A percentile compares a stretch with the other conserved stretches of the same genome.
Conservation (phyloP, 2,888 invertebrate genomes). For the Aproaerema taeniolella region DNA sequence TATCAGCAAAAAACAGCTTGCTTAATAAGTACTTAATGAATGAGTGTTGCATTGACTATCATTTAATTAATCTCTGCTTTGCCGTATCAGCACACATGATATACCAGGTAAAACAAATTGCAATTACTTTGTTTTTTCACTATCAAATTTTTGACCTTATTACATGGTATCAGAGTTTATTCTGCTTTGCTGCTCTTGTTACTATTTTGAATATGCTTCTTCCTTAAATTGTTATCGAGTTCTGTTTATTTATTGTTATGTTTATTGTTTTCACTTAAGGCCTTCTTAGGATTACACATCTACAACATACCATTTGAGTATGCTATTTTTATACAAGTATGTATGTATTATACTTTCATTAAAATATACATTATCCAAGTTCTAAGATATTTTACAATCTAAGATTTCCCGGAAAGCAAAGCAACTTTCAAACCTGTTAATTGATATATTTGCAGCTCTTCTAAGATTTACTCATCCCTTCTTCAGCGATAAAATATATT, state of each 20-base stretch:
- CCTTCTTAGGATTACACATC: too few species aligned
- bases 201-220: slow-evolving; percentile 42
- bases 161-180: neutral
- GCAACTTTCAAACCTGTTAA: too few species aligned
- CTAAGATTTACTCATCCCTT: too few species aligned
- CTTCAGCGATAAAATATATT: too few species aligned
- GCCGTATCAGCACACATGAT: slow-evolving; percentile 36
- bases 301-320: slow-evolving; percentile 12
- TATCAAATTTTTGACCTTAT: neutral
- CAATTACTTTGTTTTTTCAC: slow-evolving; percentile 31
- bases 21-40: slow-evolving; percentile 42
- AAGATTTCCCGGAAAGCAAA: too few species aligned
- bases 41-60: slow-evolving; percentile 44
- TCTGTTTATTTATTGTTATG: slow-evolving; percentile 38
- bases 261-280: slow-evolving; percentile 40
- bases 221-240: slow-evolving; percentile 34
- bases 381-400: too few species aligned
- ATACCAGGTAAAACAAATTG: slow-evolving; percentile 44
- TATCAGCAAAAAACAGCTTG: too few species aligned
- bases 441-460: too few species aligned
- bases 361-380: too few species aligned
- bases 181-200: slow-evolving; percentile 1
- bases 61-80: slow-evolving; percentile 56
- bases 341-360: too few species aligned
- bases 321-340: too few species aligned